Conservation (phyloP, 2,888 invertebrate genomes). For the Callyntrura sp. region DNA sequence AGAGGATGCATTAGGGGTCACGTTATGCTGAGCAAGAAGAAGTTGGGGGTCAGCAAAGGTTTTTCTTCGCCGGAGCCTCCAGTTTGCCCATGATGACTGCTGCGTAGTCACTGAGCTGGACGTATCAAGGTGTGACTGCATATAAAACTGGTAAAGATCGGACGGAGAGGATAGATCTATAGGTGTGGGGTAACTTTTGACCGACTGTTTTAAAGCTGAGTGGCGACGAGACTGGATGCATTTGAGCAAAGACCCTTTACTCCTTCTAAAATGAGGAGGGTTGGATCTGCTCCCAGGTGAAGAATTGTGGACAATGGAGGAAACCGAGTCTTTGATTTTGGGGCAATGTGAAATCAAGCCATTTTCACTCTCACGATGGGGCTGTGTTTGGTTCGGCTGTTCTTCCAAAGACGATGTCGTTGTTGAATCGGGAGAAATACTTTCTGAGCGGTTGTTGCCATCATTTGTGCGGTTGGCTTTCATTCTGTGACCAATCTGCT, state of each 20-base stretch:
- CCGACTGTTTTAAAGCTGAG: neutral
- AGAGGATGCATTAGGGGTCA: neutral
- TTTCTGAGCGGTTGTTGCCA: conserved; percentile 19
- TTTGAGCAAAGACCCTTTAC: conserved; percentile 55
- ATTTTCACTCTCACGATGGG: neutral
- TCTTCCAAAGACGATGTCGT: conserved; percentile 44
- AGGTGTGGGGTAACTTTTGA: neutral
- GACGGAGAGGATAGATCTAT: conserved; percentile 43
- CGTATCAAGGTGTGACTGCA: conserved; percentile 31
- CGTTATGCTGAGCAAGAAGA: conserved; percentile 35
- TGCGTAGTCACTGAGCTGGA: neutral
- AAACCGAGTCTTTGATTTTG: neutral
- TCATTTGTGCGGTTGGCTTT: conserved; percentile 34
- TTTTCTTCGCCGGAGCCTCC: conserved; percentile 79
- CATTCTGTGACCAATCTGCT: conserved; percentile 82
- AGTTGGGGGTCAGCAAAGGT: conserved; percentile 83
- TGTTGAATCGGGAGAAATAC: conserved; percentile 71
- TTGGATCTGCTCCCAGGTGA: neutral
- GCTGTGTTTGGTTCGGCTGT: neutral
- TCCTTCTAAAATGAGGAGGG: conserved; percentile 3
- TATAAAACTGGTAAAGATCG: conserved; percentile 61
- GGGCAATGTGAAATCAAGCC: conserved; percentile 24
- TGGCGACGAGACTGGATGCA: conserved; percentile 64
- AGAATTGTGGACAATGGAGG: neutral
- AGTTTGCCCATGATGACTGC: conserved; percentile 79